Percentiles rank a stretch among this genome's conserved stretches.
Conservation (phyloP, 2,888 invertebrate genomes). For the Eurytoma californica region DNA sequence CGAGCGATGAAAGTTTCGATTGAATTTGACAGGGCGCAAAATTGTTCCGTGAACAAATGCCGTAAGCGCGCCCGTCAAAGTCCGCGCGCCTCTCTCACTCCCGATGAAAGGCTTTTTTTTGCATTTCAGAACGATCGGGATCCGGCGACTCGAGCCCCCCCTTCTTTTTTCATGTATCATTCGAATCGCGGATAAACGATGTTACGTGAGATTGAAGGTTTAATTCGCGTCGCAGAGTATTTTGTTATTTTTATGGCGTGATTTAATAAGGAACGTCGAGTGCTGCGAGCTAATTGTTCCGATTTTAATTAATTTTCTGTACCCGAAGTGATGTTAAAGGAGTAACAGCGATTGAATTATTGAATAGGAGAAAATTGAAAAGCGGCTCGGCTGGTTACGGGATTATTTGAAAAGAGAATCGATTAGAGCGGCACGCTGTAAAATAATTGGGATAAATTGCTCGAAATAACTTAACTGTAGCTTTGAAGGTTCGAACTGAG, state of each 20-base stretch:
- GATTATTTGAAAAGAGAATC: neutral
- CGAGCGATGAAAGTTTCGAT: constrained; percentile 56
- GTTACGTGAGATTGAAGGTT: constrained; percentile 26
- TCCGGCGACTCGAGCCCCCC: neutral
- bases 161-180: neutral
- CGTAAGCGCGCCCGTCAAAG: constrained; percentile 37
- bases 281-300: no score
- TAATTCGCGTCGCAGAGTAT: neutral
- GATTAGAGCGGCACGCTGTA: neutral
- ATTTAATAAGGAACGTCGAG: no score
- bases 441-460: neutral
- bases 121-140: constrained; percentile 44
- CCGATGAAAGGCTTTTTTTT: constrained; percentile 39
- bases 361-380: no score
- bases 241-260: no score
- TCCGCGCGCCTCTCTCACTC: neutral
- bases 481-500: neutral
- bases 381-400: no score
- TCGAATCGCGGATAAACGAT: neutral
- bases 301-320: no score
- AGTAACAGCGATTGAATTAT: no score
- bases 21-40: constrained; percentile 56
- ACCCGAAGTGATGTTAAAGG: no score
- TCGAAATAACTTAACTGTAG: neutral
- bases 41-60: constrained; percentile 55